Evolutionary conservation across 1,140 invertebrate species (phyloP), one percentile per base, ranked within the genome.

Genomic region (Manduca sexta): DNA sequence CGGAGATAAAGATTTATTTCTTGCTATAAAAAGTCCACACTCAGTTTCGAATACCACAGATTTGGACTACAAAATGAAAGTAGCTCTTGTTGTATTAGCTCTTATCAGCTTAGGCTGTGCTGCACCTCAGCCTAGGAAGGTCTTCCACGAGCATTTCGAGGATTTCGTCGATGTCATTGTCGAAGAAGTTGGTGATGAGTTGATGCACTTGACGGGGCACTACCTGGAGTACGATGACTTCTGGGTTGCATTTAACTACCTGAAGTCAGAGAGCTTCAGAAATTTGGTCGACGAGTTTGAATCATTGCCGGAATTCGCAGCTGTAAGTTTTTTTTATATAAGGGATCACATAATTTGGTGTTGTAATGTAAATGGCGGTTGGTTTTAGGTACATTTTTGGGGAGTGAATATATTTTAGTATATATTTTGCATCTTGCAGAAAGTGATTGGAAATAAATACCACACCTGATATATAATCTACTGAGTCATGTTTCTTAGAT

Each of bases 221-320:
- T 82, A 84, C 33, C 0, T 66, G 4, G 56, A 76, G 41, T 84
- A 63, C 17, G 75, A 81, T 10, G 81, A 82, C 42, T 82, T 82
- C 52, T 11, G 1, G 11, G 45, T 30, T 0, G 49, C 70, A 1
- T 2, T 76, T 0, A 49, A 74, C 5, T 84, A 79, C 52, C 17
- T 79, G n/a, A 18, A 18, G 12, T 63, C 67, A 0, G 54, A 64
- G 2, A 54, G 69, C 16, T 84, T 82, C 57, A 74, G 60, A 34
- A 55, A 72, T 2, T 44, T 84, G 8, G 52, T 82, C 6, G 66
- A 71, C 15, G 81, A 84, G 53, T 76, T 84, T 74, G 78, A 84
- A 61, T 64, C 63, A 0, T 48, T 84, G 26, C 75, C 75, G 6
- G 78, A 84, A 58, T 84, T 84, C 38, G 56, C 66, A 44, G 74